phyloP scores from a whole-genome alignment of 2,888 invertebrate species.

The Lycophotia porphyrea region DNA sequence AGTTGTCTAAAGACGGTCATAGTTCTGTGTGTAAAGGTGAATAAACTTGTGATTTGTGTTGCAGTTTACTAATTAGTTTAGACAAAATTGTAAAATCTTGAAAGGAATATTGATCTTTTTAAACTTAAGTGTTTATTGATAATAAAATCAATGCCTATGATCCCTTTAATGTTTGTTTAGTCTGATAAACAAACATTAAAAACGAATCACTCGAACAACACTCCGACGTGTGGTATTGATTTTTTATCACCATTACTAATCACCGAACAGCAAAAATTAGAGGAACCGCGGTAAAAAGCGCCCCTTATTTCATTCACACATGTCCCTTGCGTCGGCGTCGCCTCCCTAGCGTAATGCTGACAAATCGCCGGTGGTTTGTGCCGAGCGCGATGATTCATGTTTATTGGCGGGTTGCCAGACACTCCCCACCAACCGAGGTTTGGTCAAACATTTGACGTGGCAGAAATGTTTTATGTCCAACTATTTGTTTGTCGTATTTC shows the following conservation, averaged over 20 bases:
- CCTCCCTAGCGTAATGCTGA: conserved; percentile 80
- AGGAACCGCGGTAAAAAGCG: conserved; percentile 51
- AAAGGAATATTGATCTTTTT: no score
- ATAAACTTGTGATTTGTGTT: neutral
- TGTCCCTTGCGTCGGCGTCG: conserved; percentile 62
- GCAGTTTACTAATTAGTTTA: neutral
- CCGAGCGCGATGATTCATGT: conserved; percentile 85
- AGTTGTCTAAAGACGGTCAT: neutral
- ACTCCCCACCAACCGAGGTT: conserved; percentile 67
- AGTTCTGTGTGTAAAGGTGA: neutral
- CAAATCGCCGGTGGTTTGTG: conserved; percentile 83
- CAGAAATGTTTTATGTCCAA: conserved; percentile 63
- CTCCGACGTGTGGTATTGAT: conserved; percentile 37
- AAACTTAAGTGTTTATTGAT: no score
- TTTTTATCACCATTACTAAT: conserved; percentile 56
- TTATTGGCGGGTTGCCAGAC: conserved; percentile 81
- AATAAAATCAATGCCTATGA: no score
- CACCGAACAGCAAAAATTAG: conserved; percentile 50
- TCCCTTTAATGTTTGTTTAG: no score
- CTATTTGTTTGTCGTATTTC: conserved; percentile 56
- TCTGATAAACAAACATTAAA: neutral
- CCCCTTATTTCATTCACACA: conserved; percentile 63
- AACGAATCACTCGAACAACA: conserved; percentile 35
- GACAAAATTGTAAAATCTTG: neutral
- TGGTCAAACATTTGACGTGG: conserved; percentile 67